Evolutionary conservation across 1,140 invertebrate genomes (phyloP).

Genomic region (Cherax destructor): DNA sequence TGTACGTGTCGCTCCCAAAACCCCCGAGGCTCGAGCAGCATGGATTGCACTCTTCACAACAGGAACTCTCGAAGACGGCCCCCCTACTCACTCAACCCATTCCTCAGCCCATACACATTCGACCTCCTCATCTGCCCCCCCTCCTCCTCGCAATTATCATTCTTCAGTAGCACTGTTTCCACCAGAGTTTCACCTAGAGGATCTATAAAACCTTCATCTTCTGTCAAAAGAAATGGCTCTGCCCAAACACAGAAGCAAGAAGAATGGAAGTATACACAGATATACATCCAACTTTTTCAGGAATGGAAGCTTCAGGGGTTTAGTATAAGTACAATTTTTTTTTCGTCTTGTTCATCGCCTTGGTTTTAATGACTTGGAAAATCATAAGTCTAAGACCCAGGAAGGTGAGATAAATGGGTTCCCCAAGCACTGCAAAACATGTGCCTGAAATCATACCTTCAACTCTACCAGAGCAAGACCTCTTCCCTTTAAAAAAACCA

Average conservation of each 20-base stretch:
- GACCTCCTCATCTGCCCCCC: constrained; percentile 32
- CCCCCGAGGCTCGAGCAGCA: constrained; percentile 77
- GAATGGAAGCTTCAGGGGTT: background rate
- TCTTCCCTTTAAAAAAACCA: background rate
- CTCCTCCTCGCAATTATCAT: constrained; percentile 36
- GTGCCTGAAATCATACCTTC: background rate
- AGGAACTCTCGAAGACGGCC: constrained; percentile 71
- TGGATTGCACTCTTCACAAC: constrained; percentile 76
- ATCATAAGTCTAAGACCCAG: background rate
- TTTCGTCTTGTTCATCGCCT: constrained; percentile 35
- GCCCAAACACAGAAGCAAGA: background rate
- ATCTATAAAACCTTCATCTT: constrained; percentile 17
- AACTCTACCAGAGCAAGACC: background rate
- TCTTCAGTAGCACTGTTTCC: constrained; percentile 32
- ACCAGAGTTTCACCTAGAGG: constrained; percentile 36
- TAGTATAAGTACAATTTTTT: constrained; percentile 38
- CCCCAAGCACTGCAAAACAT: background rate
- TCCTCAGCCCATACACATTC: constrained; percentile 44
- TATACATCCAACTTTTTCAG: background rate
- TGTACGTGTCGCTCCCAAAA: constrained; percentile 77
- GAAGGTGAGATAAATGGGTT: background rate
- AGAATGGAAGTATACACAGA: constrained; percentile 28
- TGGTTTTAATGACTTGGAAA: background rate
- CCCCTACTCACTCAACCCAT: constrained; percentile 38
- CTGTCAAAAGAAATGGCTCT: constrained; percentile 41